Evolutionary conservation across 2,888 invertebrate species (phyloP).

Genomic region (Philopedon plagiatum): DNA sequence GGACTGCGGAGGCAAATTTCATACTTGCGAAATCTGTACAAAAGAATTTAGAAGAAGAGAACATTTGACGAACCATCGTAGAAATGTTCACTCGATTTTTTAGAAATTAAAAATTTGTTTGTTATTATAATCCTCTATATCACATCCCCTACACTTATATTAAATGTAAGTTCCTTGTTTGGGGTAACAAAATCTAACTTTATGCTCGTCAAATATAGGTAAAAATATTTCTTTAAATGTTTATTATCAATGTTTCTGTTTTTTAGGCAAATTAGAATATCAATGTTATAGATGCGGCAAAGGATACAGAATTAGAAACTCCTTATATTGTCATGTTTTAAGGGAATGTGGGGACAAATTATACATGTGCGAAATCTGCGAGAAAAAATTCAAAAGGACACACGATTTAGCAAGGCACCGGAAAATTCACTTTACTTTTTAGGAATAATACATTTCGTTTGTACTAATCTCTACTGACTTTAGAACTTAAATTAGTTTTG

Average conservation of each 20-base stretch:
- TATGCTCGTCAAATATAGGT: too few species aligned
- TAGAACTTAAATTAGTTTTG: too few species aligned
- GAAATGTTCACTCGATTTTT: too few species aligned
- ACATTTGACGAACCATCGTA: too few species aligned
- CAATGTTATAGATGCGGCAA: slow-evolving; percentile 53
- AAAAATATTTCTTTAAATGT: not conserved
- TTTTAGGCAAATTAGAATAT: not conserved
- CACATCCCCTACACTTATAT: too few species aligned
- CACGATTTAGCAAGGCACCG: not conserved
- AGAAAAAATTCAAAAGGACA: slow-evolving; percentile 50
- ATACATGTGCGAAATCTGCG: slow-evolving; percentile 54
- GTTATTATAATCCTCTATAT: too few species aligned
- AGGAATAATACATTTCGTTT: not conserved
- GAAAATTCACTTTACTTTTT: not conserved
- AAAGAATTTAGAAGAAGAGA: too few species aligned
- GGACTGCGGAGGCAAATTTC: slow-evolving; percentile 62
- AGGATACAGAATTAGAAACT: slow-evolving; percentile 53
- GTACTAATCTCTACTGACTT: too few species aligned
- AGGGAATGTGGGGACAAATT: slow-evolving; percentile 62
- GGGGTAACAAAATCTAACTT: too few species aligned
- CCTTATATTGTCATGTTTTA: slow-evolving; percentile 52
- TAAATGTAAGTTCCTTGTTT: too few species aligned
- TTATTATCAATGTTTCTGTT: not conserved
- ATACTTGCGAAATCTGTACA: slow-evolving; percentile 53
- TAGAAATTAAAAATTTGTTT: too few species aligned